Evolutionary conservation across 1,140 invertebrate genomes (phyloP).

Genomic region (Drosophila lacteicornis): DNA sequence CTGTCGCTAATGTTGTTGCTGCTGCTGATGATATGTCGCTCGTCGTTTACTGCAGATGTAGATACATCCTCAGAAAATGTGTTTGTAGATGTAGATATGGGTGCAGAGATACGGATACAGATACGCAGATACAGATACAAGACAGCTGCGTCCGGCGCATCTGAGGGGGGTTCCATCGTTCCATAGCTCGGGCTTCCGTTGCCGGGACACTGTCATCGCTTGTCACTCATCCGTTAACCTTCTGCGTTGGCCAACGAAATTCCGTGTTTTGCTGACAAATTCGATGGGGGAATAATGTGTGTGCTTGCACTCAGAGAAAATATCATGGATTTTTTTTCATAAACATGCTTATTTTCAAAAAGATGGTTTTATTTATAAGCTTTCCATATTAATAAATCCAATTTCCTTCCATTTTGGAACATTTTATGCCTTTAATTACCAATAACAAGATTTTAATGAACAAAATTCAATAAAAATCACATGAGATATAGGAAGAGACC

Average conservation of each 20-base stretch:
- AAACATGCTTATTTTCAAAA: not conserved
- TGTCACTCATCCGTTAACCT: slow-evolving; percentile 55
- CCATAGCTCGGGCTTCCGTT: slow-evolving; percentile 49
- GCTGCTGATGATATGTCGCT: slow-evolving; percentile 17
- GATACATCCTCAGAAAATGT: slow-evolving; percentile 13
- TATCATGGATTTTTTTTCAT: not conserved
- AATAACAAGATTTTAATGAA: too few relatives aligned
- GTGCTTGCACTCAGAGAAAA: not conserved
- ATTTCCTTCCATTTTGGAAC: too few relatives aligned
- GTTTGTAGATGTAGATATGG: slow-evolving; percentile 10
- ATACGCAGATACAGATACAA: slow-evolving; percentile 30
- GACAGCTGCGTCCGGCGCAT: slow-evolving; percentile 51
- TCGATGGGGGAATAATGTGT: slow-evolving; percentile 4
- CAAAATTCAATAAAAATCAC: not conserved
- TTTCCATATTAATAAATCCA: too few relatives aligned
- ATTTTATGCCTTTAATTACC: not conserved
- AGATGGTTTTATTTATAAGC: not conserved
- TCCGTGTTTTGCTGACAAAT: slow-evolving; percentile 39
- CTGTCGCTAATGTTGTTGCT: slow-evolving; percentile 25
- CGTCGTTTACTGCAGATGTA: slow-evolving; percentile 59
- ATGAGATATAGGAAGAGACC: too few relatives aligned
- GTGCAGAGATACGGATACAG: slow-evolving; percentile 24
- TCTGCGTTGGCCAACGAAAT: slow-evolving; percentile 36
- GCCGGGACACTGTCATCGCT: slow-evolving; percentile 44
- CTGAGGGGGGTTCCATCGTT: slow-evolving; percentile 14